A percentile compares a stretch with the other conserved stretches of the same genome.
Evolutionary conservation across 2,113 vertebrate species (phyloP).

Genomic region (Rhagologus leucostigma): DNA sequence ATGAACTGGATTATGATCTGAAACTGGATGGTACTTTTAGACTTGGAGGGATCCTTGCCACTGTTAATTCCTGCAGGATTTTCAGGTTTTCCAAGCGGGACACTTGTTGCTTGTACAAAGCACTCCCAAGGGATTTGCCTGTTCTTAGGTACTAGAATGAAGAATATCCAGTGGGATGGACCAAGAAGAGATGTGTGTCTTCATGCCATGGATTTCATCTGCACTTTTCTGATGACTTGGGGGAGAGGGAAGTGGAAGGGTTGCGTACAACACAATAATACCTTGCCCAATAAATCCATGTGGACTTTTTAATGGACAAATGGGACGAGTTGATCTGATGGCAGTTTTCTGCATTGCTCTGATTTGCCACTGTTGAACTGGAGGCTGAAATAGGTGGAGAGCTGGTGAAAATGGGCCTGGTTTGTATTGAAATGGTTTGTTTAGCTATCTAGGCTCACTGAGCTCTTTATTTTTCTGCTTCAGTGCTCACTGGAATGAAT

Average conservation of each 20-base stretch:
- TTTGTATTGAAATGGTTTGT: slow-evolving; percentile 44
- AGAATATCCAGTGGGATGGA: not conserved
- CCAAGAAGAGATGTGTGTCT: slow-evolving; percentile 25
- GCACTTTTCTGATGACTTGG: slow-evolving; percentile 23
- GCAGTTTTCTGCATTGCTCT: not conserved
- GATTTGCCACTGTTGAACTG: not conserved
- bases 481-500: not conserved
- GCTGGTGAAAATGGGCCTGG: not conserved
- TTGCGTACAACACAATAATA: not conserved
- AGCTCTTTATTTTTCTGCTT: not conserved
- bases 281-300: not conserved
- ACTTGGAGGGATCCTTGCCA: not conserved
- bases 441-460: not conserved
- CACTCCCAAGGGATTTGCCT: not conserved
- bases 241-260: not conserved
- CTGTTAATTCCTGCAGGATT: not conserved
- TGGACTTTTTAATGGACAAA: not conserved
- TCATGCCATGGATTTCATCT: slow-evolving; percentile 42
- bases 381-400: not conserved
- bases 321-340: not conserved
- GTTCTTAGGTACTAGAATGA: slow-evolving; percentile 11
- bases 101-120: not conserved
- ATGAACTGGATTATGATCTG: not conserved
- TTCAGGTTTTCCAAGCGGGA: not conserved
- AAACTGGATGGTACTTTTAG: slow-evolving; percentile 9